A percentile compares a stretch with the other conserved stretches of the same genome.
Evolutionary conservation across 2,797 vertebrate genomes (phyloP).

Genomic region (Micropoecilia bifurca): DNA sequence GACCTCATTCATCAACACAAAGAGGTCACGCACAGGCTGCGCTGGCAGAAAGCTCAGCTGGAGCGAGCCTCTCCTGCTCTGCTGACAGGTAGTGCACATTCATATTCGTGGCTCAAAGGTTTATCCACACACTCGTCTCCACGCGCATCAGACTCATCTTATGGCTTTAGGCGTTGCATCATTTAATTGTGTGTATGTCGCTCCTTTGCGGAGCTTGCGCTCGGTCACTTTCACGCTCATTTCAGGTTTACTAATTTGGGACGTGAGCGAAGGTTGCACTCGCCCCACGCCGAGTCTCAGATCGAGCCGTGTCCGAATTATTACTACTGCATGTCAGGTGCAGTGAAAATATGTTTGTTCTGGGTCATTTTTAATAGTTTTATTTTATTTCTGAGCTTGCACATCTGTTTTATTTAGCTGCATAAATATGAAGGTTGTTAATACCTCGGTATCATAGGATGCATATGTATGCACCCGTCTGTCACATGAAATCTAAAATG

Average conservation of each 20-base stretch:
- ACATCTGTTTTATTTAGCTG: background rate
- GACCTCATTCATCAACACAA: conserved; percentile 85
- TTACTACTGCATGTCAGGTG: background rate
- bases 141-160: background rate
- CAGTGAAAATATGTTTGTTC: background rate
- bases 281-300: background rate
- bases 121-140: background rate
- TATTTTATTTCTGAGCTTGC: background rate
- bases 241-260: background rate
- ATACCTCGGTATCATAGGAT: background rate
- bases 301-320: background rate
- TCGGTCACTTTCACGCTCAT: background rate
- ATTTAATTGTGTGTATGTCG: background rate
- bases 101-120: background rate
- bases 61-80: conserved; percentile 79
- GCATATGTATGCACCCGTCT: too few relatives aligned
- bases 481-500: background rate
- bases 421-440: background rate
- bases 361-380: background rate
- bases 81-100: conserved; percentile 74
- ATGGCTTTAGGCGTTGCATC: background rate
- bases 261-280: background rate
- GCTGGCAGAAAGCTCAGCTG: conserved; percentile 88
- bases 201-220: background rate
- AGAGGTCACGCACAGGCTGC: conserved; percentile 83